phyloP scores from a whole-genome alignment of 1,140 invertebrate genomes.

The Eubasilissa regina region DNA sequence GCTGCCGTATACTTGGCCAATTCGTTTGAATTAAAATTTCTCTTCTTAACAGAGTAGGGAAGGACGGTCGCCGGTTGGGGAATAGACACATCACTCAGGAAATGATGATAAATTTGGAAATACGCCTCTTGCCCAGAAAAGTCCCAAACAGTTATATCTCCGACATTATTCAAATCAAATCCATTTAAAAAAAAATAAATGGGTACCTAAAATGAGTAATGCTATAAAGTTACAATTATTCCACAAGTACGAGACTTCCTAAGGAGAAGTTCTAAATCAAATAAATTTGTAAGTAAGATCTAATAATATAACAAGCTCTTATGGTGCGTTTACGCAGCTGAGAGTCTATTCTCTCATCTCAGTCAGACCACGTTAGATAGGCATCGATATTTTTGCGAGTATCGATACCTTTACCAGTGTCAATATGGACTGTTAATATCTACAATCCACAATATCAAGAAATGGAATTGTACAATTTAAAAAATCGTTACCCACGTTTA shows the following conservation, averaged over 20 bases:
- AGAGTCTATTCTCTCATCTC: too few relatives aligned
- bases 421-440: too few relatives aligned
- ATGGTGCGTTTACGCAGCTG: too few relatives aligned
- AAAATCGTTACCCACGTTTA: too few relatives aligned
- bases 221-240: slow-evolving; percentile 34
- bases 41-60: slow-evolving; percentile 39
- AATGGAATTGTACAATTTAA: too few relatives aligned
- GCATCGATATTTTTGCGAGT: too few relatives aligned
- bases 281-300: background rate
- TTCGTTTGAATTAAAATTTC: slow-evolving; percentile 50
- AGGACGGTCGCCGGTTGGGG: slow-evolving; percentile 56
- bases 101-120: slow-evolving; percentile 85
- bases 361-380: too few relatives aligned
- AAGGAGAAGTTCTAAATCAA: background rate
- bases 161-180: slow-evolving; percentile 72
- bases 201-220: too few relatives aligned
- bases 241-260: background rate
- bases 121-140: slow-evolving; percentile 88
- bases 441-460: too few relatives aligned
- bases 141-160: slow-evolving; percentile 85
- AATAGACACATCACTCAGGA: slow-evolving; percentile 75
- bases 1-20: slow-evolving; percentile 58
- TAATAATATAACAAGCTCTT: too few relatives aligned
- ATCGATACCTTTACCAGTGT: too few relatives aligned
- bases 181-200: slow-evolving; percentile 70